Evolutionary conservation across 2,113 vertebrate genomes (phyloP), one percentile per base, ranked within the genome.

Genomic region (Dendropsophus ebraccatus): DNA sequence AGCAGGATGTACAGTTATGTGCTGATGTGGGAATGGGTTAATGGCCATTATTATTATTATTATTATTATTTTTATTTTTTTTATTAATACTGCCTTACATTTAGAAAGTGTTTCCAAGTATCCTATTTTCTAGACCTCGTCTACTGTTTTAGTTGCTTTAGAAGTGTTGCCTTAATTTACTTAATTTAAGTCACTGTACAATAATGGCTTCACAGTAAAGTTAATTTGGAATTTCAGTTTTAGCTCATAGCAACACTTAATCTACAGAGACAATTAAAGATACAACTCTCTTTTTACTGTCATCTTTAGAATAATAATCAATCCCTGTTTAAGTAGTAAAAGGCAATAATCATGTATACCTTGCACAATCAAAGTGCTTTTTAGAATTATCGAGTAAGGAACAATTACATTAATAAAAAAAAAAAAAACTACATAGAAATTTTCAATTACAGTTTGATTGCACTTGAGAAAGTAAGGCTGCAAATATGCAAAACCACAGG

Each of bases 201-300:
- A 87, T 92, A 88, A 90, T 85, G 91, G 90, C 87, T 87, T 90
- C 92, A 93, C 87, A 91, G 92, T 91, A 92, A 90, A 92, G 87
- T 89, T 88, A 87, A 88, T 92, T 62, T 88, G 90, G 92, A 91
- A 86, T 88, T 93, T 92, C 90, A 91, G 87, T 90, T 89, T 90
- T 83, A 90, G 87, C 86, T 90, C 81, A 74, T 80, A 88, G 87
- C 87, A 90, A 88, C 91, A 41, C 89, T 91, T 92, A 90, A 93
- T 92, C 92, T 92, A 90, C 87, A 89, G 23, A 90, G 35, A 80
- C 90, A 92, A 94, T 91, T 91, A 92, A 93, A 93, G 89, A 87
- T 76, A 90, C 87, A 84, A 88, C 77, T 82, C 89, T 88, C 93
- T 88, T 82, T 87, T 89, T 89, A 92, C 87, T 90, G 88, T 89